Evolutionary conservation across 1,140 invertebrate species (phyloP), one percentile per base, ranked within the genome.

Genomic region (Drosophila ambigua): DNA sequence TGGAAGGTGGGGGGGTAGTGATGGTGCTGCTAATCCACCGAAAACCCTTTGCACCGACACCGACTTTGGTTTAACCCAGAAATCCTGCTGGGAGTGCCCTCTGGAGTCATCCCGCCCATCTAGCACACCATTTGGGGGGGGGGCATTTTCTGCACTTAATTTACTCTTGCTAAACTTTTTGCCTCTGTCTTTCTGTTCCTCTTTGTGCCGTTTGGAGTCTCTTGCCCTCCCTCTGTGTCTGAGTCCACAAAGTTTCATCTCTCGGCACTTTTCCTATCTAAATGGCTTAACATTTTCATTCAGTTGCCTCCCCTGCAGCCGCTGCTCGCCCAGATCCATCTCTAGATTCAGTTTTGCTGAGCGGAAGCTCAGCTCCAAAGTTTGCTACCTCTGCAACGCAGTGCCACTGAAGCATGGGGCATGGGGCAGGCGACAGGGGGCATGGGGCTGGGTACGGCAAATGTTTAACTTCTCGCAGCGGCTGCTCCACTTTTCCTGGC

Each of bases 281-380:
- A 76, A 67, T 66, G 63, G 73, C 72, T 76, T 61, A 76, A 60
- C 73, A 76, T 76, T 75, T 75, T 52, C 72, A 75, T 74, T 71
- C 67, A 50, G 35, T 13, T 39, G 64, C 15, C 26, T 20, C 20
- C 9, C 26, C 57, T 57, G 64, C 66, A 57, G 66, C 63, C 35
- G 23, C 16, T 9, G 4, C 20, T 20, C 9, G 4, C 11, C 15
- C 28, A 39, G 4, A 16, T 39, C 13, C n/a, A 15, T 41, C 28
- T 53, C 20, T 35, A 8, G n/a, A 20, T 31, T 39, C 15, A 9
- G 24, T 15, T 51, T 61, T 51, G 23, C 6, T 41, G 7, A 51
- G 50, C 59, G 49, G 59, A 51, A 53, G 59, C 39, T 50, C n/a
- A 52, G 50, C 28, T 39, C 16, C 28, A 52, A 52, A 52, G 50